Evolutionary conservation across 2,113 vertebrate species (phyloP).

Genomic region (Bos taurus): ARS-UCD2.0 NC_037333.1:32272501-32273000

Average conservation of each 20-base stretch:
- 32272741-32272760: neutral
- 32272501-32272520: neutral
- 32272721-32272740: neutral
- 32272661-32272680: neutral
- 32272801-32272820: neutral
- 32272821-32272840: neutral
- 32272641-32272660: neutral
- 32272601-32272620: neutral
- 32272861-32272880: neutral
- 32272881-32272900: neutral
- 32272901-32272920: neutral
- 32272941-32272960: neutral
- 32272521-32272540: neutral
- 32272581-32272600: neutral
- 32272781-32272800: neutral
- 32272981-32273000: neutral
- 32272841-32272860: neutral
- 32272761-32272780: neutral
- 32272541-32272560: neutral
- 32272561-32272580: neutral
- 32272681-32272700: neutral
- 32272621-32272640: neutral
- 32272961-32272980: neutral
- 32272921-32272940: neutral
- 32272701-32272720: neutral